phyloP scores from a whole-genome alignment of 2,797 vertebrate genomes.

The Chaetophractus vellerosus region DNA sequence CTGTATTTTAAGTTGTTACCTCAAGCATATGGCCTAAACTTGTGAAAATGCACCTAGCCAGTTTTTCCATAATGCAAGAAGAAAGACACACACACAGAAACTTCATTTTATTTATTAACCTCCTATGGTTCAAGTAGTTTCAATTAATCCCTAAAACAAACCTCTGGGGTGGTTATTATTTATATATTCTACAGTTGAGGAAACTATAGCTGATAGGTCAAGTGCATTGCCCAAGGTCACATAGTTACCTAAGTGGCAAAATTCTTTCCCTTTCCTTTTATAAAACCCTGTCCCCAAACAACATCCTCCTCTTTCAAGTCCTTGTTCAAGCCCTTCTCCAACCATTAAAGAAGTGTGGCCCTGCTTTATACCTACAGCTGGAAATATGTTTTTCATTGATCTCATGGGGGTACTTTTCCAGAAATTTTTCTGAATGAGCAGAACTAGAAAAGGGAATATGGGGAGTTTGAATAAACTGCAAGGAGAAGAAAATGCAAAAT shows the following conservation, averaged over 20 bases:
- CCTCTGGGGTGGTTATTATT: neutral
- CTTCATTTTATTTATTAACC: constrained; percentile 59
- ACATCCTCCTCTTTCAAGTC: constrained; percentile 4
- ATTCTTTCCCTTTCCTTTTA: constrained; percentile 32
- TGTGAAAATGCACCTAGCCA: constrained; percentile 38
- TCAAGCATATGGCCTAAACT: neutral
- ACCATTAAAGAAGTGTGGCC: neutral
- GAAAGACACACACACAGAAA: neutral
- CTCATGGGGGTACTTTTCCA: neutral
- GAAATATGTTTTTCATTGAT: neutral
- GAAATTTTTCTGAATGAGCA: constrained; percentile 52
- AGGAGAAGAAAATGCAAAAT: neutral
- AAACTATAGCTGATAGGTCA: neutral
- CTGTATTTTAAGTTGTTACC: neutral
- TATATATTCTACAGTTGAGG: constrained; percentile 40
- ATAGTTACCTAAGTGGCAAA: neutral
- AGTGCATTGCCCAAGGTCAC: neutral
- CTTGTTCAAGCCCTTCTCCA: constrained; percentile 11
- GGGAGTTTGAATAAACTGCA: constrained; percentile 42
- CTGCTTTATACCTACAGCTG: neutral
- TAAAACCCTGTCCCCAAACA: neutral
- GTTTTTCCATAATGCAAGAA: neutral
- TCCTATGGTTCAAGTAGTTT: neutral
- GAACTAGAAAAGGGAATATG: constrained; percentile 4
- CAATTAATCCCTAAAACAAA: constrained; percentile 59